Conservation (phyloP, 2,797 vertebrate species). For the Gymnopithys bicolor region DNA sequence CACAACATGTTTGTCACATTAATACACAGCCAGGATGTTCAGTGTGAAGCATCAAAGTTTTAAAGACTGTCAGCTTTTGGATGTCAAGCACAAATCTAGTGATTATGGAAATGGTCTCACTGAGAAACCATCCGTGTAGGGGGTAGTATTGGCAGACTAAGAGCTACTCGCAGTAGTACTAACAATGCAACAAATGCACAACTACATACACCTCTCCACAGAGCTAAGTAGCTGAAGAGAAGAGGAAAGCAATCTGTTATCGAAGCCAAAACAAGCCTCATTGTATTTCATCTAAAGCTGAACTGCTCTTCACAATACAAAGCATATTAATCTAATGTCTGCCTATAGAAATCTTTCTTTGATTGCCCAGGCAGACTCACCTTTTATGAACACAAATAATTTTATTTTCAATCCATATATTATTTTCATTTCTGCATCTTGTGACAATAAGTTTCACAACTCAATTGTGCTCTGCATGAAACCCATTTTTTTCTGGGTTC, state of each 20-base stretch:
- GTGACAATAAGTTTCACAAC: background rate
- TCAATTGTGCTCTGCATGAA: background rate
- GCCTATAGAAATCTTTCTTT: background rate
- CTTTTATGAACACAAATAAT: background rate
- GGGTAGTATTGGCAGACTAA: background rate
- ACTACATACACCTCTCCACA: background rate
- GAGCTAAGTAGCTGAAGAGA: background rate
- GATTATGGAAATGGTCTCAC: background rate
- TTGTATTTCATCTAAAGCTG: background rate
- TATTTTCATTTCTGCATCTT: background rate
- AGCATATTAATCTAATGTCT: background rate
- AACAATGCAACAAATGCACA: background rate
- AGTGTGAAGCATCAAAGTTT: background rate
- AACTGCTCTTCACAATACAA: background rate
- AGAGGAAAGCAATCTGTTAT: background rate
- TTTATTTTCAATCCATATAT: background rate
- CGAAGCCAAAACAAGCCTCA: background rate
- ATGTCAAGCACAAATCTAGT: background rate
- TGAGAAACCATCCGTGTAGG: background rate
- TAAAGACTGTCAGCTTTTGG: constrained; percentile 5
- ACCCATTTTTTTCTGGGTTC: background rate
- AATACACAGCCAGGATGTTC: background rate
- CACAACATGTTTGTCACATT: constrained; percentile 21
- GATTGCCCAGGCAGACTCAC: background rate
- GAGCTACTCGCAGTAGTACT: background rate